These are phyloP conservation scores for Nymphicus hollandicus DNA, from an alignment of 2,113 vertebrate genomes.

Conservation along the genomic window DNA sequence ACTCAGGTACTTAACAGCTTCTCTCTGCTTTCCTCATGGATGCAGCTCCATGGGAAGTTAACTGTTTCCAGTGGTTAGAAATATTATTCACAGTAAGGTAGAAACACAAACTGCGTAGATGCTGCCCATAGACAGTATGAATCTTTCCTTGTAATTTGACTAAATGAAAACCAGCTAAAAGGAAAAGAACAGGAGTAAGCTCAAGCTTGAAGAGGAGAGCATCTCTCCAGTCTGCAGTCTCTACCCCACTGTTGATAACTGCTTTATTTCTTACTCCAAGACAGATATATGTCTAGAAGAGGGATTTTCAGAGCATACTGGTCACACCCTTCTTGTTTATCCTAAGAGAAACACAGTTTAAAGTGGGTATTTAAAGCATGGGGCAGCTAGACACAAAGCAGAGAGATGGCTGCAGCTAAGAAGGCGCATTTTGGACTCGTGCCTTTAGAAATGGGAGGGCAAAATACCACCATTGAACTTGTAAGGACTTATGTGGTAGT, in stretches of 20 bases:
- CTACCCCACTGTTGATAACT: not conserved
- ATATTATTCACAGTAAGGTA: not conserved
- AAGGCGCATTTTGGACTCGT: not conserved
- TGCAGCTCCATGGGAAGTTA: not conserved
- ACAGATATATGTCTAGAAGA: not conserved
- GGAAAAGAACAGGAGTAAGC: not conserved
- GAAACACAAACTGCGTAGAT: not conserved
- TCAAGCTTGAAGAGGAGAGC: not conserved
- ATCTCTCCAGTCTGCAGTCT: not conserved
- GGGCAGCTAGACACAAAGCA: not conserved
- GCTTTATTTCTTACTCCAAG: not conserved
- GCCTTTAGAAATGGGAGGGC: not conserved
- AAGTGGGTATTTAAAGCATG: not conserved
- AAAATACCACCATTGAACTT: not conserved
- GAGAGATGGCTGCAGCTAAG: not conserved
- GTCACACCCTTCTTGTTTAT: not conserved
- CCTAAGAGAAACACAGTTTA: not conserved
- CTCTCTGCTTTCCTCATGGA: not conserved
- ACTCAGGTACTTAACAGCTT: not conserved
- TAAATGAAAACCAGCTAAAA: not conserved
- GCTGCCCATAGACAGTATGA: not conserved
- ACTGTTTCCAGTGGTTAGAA: not conserved
- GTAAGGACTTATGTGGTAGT: not conserved
- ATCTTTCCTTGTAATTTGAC: not conserved
- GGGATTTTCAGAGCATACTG: not conserved